phyloP scores from a whole-genome alignment of 2,797 vertebrate genomes.

The Bovichtus variegatus region DNA sequence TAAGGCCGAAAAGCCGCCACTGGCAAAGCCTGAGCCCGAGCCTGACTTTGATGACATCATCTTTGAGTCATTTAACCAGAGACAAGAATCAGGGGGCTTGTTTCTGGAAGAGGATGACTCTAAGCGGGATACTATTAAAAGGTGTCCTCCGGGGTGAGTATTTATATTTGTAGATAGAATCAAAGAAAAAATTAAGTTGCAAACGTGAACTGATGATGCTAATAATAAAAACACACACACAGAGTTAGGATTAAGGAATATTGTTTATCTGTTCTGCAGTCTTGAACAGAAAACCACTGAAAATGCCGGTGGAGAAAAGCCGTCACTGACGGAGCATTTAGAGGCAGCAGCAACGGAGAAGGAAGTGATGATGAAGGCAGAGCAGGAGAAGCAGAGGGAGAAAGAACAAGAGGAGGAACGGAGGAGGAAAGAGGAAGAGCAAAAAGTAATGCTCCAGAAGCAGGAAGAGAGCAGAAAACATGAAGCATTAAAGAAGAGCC shows the following conservation, averaged over 20 bases:
- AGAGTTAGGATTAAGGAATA: slow-evolving; percentile 49
- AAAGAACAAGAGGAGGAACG: slow-evolving; percentile 47
- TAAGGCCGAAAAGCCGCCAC: slow-evolving; percentile 49
- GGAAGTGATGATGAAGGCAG: slow-evolving; percentile 34
- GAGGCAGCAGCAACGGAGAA: slow-evolving; percentile 33
- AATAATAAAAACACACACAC: background rate
- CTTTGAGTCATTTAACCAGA: slow-evolving; percentile 58
- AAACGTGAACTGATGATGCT: slow-evolving; percentile 38
- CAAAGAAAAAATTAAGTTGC: background rate
- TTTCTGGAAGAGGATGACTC: slow-evolving; percentile 76
- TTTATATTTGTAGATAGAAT: slow-evolving; percentile 25
- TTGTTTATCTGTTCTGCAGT: slow-evolving; percentile 80
- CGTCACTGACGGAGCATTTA: slow-evolving; percentile 51
- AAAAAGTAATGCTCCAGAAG: slow-evolving; percentile 40
- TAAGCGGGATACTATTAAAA: slow-evolving; percentile 77
- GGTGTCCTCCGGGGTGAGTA: slow-evolving; percentile 80
- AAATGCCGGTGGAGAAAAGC: slow-evolving; percentile 52
- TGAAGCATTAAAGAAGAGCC: slow-evolving; percentile 65
- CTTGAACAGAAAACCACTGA: slow-evolving; percentile 70
- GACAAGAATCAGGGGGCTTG: slow-evolving; percentile 59
- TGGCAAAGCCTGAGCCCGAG: slow-evolving; percentile 71
- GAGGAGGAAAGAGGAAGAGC: slow-evolving; percentile 50
- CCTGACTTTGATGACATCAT: slow-evolving; percentile 66
- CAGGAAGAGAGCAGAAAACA: slow-evolving; percentile 56
- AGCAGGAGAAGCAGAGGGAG: slow-evolving; percentile 45